Evolutionary conservation across 2,888 invertebrate genomes (phyloP), one percentile per base, ranked within the genome.

Genomic region (Cataglyphis cursor): DNA sequence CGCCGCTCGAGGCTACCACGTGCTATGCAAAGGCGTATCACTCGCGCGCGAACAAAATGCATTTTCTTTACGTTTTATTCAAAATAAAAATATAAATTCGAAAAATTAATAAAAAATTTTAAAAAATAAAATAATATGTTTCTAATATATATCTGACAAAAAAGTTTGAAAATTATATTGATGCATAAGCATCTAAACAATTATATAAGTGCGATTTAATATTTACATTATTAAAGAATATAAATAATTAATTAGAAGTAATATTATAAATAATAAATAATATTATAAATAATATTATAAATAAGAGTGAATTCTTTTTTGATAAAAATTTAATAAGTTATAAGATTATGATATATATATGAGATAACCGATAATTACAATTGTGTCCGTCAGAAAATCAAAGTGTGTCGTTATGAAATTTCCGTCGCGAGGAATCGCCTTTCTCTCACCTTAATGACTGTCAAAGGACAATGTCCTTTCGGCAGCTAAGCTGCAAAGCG

Each of bases 381-480:
- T 64, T 62, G 51, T 59, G 21, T 64, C 51, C 41, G 68, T 31
- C 28, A 41, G 82, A 81, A 84, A 83, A 66, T 66, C 65, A 48
- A 18, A 44, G 15, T n/a, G n/a, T 65, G 31, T 65, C 59, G 59
- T 86, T 85, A 86, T 68, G 85, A 86, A 85, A 86, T 85, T 76
- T 80, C 61, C 35, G 66, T 83, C 82, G 64, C 61, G 75, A 75
- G 44, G 82, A 80, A 85, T 81, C 73, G 83, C 86, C 86, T 87
- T 85, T 87, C 86, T 83, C 86, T 82, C 64, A 64, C 81, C 81
- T 81, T 70, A 84, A 85, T 82, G 83, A 84, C 57, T 75, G 35
- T n/a, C 68, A 86, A 87, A 84, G 85, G 81, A 87, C 87, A 81
- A 85, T 64, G 87, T 87, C 83, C 87, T 88, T 86, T 82, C 78